Base-by-base conservation (phyloP, 2,797 vertebrate species). In the Graptemys geographica region DNA sequence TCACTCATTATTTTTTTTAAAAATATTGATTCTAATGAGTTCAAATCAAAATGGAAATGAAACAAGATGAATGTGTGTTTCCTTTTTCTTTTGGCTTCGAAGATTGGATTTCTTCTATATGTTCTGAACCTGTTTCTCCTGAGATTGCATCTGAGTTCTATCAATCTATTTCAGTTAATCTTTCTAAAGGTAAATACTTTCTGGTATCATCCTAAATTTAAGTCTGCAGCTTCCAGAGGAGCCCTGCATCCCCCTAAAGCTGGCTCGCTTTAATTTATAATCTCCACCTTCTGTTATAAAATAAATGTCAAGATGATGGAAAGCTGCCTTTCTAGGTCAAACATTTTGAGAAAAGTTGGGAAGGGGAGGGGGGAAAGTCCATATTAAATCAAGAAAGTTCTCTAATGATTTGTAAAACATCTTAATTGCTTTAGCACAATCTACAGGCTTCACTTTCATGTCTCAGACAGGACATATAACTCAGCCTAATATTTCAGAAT, bases 401-500 rank as follows among this genome's bases (percentile, higher is more conserved):
- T 92, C 93, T 80, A 93, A 94, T 96, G 95, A 92, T 94, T 95
- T 91, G 81, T 96, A 95, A 87, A 97, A 96, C 2, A n/a, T 96
- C 96, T 97, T 96, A 95, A 96, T 97, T 96, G 87, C 88, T 90
- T 81, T 44, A 83, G 92, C 84, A 83, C 89, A 84, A 83, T 92
- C 91, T 96, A 87, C 90, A 87, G 81, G 83, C 95, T 92, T 89
- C 95, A 89, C 91, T 96, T 97, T 96, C 96, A 97, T 97, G 94
- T 90, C 84, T 96, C 83, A 97, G 94, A 94, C 96, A 96, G 95
- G 95, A 96, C 95, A 94, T 96, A 95, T 94, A 96, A 92, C 90
- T 95, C 91, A 87, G 92, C 72, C 87, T 94, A 96, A 95, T 97
- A 96, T 93, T 97, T 97, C 92, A 95, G 97, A 97, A 97, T 97